Evolutionary conservation across 2,797 vertebrate species (phyloP), one percentile per base, ranked within the genome.

Genomic region (Acanthopagrus latus): DNA sequence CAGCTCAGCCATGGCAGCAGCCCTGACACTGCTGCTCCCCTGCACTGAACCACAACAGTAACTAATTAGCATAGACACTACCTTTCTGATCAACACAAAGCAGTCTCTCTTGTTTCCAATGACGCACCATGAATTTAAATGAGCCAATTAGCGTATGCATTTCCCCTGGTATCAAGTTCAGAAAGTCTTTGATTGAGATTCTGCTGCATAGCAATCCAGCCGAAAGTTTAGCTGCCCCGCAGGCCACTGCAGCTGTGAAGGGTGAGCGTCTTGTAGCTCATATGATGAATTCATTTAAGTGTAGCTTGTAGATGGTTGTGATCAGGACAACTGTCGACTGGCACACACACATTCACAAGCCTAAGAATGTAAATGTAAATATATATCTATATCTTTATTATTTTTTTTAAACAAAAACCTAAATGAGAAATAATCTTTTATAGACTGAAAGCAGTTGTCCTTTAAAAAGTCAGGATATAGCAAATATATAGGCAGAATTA

Each of bases 21-120:
- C 75, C 82, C 83, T 80, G 82, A 88, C 86, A 80, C 85, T 68
- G 67, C 44, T 64, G 81, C 90, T 89, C 64, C 76, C 66, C 66
- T 77, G 83, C 87, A 87, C 78, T 85, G 78, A 93, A 88, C 88
- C 88, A 74, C 85, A 86, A 81, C 87, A 82, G 72, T 71, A 85
- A 83, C 89, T 92, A 89, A 95, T 94, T 93, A 94, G 83, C 92
- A 91, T 88, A 82, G 89, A 86, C 91, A 80, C 87, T 87, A 93
- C 88, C 91, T 93, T 92, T 92, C 87, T 91, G 93, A 94, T 93
- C 89, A 93, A 92, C 91, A 92, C 89, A 86, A 91, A 92, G 38
- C 84, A 78, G 88, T 85, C 82, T 84, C 84, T 87, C 81, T 92
- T 86, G 89, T 92, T 91, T 87, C 86, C 84, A 86, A 51, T 86